These are phyloP conservation scores for Caenorhabditis uteleia DNA, from an alignment of 2,888 invertebrate genomes.

Conservation along the genomic window DNA sequence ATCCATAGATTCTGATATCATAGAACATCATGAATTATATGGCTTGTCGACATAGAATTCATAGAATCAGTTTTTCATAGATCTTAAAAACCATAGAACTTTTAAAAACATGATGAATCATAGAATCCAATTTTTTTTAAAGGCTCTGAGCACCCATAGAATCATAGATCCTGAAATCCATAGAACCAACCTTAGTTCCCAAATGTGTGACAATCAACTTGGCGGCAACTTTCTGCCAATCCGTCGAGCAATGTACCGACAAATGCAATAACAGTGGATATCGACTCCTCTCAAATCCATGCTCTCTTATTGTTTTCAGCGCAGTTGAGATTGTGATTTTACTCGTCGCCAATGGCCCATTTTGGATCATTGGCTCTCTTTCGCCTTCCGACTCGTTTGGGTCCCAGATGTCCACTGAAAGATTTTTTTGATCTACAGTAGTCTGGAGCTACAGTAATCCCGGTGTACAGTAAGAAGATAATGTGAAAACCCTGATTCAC, in stretches of 20 bases:
- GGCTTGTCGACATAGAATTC: no score
- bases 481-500: background rate
- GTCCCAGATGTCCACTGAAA: slow-evolving; percentile 75
- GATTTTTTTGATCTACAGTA: no score
- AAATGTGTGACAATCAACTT: slow-evolving; percentile 50
- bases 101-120: background rate
- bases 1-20: no score
- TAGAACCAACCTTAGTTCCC: slow-evolving; percentile 21
- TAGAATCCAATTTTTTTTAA: background rate
- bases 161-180: no score
- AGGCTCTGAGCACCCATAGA: no score
- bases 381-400: slow-evolving; percentile 67
- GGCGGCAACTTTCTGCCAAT: slow-evolving; percentile 72
- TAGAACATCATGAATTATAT: no score
- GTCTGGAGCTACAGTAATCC: no score
- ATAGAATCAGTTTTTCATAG: no score
- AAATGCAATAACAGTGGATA: slow-evolving; percentile 74
- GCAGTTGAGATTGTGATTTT: slow-evolving; percentile 67
- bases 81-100: no score
- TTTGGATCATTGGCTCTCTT: slow-evolving; percentile 72
- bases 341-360: slow-evolving; percentile 74
- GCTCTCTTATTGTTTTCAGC: slow-evolving; percentile 72
- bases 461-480: background rate
- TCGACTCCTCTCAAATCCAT: slow-evolving; percentile 72
- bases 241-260: slow-evolving; percentile 73